Evolutionary conservation across 2,888 invertebrate genomes (phyloP), one percentile per base, ranked within the genome.

Genomic region (Pollenia labialis): DNA sequence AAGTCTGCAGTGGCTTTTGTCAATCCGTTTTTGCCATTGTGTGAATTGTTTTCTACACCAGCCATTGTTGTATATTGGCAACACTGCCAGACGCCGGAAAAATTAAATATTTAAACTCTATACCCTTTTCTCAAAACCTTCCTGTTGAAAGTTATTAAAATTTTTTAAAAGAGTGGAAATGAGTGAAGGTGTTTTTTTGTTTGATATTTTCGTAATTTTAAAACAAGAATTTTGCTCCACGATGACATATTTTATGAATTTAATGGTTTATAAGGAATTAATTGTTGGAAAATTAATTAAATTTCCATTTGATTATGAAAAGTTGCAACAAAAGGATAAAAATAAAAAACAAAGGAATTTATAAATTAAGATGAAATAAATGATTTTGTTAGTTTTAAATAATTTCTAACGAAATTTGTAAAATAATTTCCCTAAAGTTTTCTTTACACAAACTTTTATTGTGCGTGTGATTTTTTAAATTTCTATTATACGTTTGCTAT

Each of bases 221-320:
- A 32, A 32, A 32, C 32, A 32, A 18, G 6, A 50, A 23, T 68
- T 75, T 52, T 16, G 14, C 12, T 40, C n/a, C 18, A 42, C n/a
- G 68, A 52, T 46, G 52, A 14, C 60, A 79, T 80, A 69, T 82
- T 85, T 81, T 52, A 81, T 69, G 18, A 87, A 85, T 85, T 85
- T 77, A 87, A 85, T 87, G 87, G 84, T 76, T 83, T 83, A 81
- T 76, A 54, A 58, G 54, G 23, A 86, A 72, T 86, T 86, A 83
- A 83, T 83, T 86, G 86, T 83, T 81, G 83, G 83, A 83, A 86
- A 83, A 83, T 86, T 83, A 83, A 86, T 86, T 86, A 82, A 83
- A 80, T 72, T 83, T 86, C 66, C 64, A 68, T 76, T 23, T 44
- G 66, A 81, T 76, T 77, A 76, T 83, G 40, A 40, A 76, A 75